Evolutionary conservation across 2,888 invertebrate species (phyloP).

Genomic region (Eristalis intricaria): DNA sequence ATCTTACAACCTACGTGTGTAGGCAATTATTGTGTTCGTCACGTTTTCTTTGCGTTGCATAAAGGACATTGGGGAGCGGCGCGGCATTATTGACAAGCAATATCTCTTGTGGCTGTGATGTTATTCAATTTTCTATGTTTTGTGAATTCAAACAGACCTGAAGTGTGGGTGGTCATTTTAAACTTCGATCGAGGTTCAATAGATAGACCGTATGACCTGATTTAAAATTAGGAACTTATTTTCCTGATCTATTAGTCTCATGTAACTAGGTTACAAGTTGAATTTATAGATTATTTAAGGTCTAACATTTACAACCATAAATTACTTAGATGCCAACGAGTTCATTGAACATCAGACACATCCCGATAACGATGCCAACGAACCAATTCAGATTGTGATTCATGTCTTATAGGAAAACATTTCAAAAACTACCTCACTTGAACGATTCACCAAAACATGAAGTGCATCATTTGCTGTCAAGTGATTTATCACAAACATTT

Average conservation of each 20-base stretch:
- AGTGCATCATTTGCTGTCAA: slow-evolving; percentile 16
- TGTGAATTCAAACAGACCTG: too few species aligned
- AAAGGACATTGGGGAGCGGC: not conserved
- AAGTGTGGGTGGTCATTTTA: too few species aligned
- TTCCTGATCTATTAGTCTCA: too few species aligned
- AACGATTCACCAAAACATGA: not conserved
- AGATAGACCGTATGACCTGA: too few species aligned
- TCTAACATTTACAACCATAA: too few species aligned
- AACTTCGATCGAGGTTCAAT: too few species aligned
- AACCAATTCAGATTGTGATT: not conserved
- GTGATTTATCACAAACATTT: slow-evolving; percentile 14
- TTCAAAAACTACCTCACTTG: not conserved
- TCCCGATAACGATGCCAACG: not conserved
- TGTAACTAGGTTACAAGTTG: too few species aligned
- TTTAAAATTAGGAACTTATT: too few species aligned
- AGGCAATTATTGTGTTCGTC: not conserved
- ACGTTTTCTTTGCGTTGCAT: not conserved
- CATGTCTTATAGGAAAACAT: not conserved
- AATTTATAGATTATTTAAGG: too few species aligned
- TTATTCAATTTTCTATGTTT: too few species aligned
- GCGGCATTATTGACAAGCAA: too few species aligned
- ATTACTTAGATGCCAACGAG: not conserved
- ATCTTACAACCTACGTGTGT: slow-evolving; percentile 6
- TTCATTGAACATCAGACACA: not conserved
- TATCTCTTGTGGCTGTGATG: too few species aligned